These are phyloP conservation scores for Palloptera scutellata DNA, from an alignment of 2,888 invertebrate genomes.

Conservation along the genomic window DNA sequence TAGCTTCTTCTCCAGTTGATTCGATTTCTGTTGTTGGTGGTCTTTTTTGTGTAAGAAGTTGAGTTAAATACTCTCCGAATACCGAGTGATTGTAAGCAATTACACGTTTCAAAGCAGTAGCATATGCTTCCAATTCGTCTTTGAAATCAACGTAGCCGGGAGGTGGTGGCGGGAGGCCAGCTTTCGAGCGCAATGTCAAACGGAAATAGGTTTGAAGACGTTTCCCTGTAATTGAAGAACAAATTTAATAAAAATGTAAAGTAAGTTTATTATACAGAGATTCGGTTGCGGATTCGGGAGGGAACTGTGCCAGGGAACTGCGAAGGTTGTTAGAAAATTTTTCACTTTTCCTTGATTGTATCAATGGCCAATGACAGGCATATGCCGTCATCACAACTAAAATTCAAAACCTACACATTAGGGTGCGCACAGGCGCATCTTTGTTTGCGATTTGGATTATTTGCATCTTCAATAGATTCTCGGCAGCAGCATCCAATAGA, in stretches of 20 bases:
- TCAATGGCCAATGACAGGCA: too few species aligned
- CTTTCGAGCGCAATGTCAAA: constrained; percentile 51
- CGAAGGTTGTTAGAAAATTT: too few species aligned
- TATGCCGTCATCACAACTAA: too few species aligned
- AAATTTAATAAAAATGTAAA: background rate
- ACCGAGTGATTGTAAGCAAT: constrained; percentile 63
- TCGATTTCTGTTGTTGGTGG: background rate
- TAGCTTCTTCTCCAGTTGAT: constrained; percentile 1
- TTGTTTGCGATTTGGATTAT: constrained; percentile 54
- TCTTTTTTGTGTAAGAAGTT: constrained; percentile 51
- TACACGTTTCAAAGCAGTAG: constrained; percentile 57
- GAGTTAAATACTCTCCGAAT: constrained; percentile 60
- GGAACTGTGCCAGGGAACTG: too few species aligned
- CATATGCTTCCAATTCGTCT: constrained; percentile 58
- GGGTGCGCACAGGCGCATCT: constrained; percentile 55
- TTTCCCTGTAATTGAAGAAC: constrained; percentile 49
- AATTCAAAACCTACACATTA: constrained; percentile 62
- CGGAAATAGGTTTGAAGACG: constrained; percentile 59
- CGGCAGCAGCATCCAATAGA: constrained; percentile 48
- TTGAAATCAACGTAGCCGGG: constrained; percentile 61
- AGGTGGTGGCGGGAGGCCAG: constrained; percentile 51
- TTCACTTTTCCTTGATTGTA: too few species aligned
- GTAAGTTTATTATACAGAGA: too few species aligned
- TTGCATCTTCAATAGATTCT: constrained; percentile 54
- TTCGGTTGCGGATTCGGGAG: too few species aligned